Evolutionary conservation across 2,888 invertebrate species (phyloP), one percentile per base, ranked within the genome.

Genomic region (Meteorus cinctellus): DNA sequence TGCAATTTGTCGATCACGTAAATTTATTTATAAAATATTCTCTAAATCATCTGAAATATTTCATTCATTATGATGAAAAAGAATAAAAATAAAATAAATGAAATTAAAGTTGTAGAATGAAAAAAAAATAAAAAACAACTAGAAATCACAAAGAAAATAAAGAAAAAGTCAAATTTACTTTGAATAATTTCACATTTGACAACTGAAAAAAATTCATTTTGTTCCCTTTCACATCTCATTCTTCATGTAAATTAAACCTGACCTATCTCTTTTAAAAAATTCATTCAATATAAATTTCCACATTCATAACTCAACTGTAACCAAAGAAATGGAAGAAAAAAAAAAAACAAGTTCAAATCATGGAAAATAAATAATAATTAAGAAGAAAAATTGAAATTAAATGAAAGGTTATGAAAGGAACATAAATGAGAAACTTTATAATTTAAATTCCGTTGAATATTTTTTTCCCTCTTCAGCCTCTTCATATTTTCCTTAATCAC

Each of bases 151-250:
- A 34, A 12, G 36, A 27, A 2, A 69, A 24, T 27, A 24, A 65
- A 48, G 14, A 65, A 60, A 62, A 72, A 62, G 24, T 67, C 34
- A 62, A 60, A n/a, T 10, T 48, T 24, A 51, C 31, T 36, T 60
- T 14, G 82, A 79, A 85, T 79, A 78, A 82, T 36, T 67, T 81
- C 85, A 86, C 86, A 84, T 86, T 84, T 82, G 78, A 82, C 81
- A 82, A 84, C 81, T 83, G 81, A 83, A 84, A 82, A 83, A 83
- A 79, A 83, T 82, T 85, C 34, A 36, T 36, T 36, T 16, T 41
- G n/a, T 19, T 34, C 4, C 14, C 24, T 8, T 29, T 8, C 34
- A 34, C 14, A 19, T 45, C n/a, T 48, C 6, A 29, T 73, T 55
- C 24, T 67, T 59, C 27, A 59, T 67, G 36, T 27, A 66, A 66